A percentile compares a stretch with the other conserved stretches of the same genome.
Evolutionary conservation across 2,888 invertebrate species (phyloP).

Genomic region (Parnassius smintheus): DNA sequence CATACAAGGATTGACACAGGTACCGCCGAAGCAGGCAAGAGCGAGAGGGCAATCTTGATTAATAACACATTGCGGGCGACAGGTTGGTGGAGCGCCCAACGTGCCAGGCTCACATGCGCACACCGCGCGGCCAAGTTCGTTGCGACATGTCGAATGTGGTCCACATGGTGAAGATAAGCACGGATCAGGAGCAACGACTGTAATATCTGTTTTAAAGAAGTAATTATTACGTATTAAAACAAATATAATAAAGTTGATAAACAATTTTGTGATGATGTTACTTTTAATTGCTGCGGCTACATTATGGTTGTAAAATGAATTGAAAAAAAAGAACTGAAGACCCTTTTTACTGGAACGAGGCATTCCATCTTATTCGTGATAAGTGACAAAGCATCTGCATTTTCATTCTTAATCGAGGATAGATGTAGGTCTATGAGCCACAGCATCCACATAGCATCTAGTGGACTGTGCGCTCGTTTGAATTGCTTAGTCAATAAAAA

Average conservation of each 20-base stretch:
- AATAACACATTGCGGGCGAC: slow-evolving; percentile 89
- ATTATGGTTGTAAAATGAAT: no score
- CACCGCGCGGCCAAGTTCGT: slow-evolving; percentile 83
- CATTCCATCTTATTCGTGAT: no score
- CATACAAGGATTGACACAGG: slow-evolving; percentile 88
- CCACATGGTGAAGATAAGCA: slow-evolving; percentile 87
- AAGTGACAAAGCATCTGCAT: no score
- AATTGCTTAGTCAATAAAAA: no score
- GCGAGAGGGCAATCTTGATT: slow-evolving; percentile 89
- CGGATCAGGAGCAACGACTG: slow-evolving; percentile 73
- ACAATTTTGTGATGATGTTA: not conserved
- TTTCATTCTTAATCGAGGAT: no score
- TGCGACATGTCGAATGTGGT: slow-evolving; percentile 83
- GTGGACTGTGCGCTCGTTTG: no score
- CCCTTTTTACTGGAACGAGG: no score
- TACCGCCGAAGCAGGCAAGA: slow-evolving; percentile 86
- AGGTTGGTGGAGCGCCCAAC: slow-evolving; percentile 89
- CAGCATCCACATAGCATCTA: no score
- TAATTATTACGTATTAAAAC: not conserved
- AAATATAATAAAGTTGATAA: not conserved
- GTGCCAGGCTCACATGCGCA: slow-evolving; percentile 88
- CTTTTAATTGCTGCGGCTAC: no score
- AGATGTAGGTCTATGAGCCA: no score
- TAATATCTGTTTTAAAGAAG: slow-evolving; percentile 42
- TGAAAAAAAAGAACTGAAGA: no score